phyloP scores from a whole-genome alignment of 2,888 invertebrate species.

The Lymantria dispar region DNA sequence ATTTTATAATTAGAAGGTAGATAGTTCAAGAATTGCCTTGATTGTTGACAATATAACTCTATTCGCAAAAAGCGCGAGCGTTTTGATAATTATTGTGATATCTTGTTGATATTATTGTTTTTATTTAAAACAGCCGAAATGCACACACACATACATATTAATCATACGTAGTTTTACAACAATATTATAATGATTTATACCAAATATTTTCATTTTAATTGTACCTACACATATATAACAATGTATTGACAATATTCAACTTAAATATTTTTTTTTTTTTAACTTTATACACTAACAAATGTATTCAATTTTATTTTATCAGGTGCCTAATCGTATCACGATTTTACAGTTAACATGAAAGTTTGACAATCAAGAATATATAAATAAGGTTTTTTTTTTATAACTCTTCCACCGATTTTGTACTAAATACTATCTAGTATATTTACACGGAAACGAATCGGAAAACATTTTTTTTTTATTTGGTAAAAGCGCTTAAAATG shows the following conservation, averaged over 20 bases:
- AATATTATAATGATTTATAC: neutral
- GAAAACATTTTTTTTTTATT: slow-evolving; percentile 58
- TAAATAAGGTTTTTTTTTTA: slow-evolving; percentile 45
- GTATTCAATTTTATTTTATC: slow-evolving; percentile 11
- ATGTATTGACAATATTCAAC: slow-evolving; percentile 7
- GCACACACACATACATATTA: neutral
- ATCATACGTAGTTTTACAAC: neutral
- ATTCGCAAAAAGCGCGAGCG: neutral
- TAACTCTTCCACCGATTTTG: slow-evolving; percentile 73
- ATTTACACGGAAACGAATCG: slow-evolving; percentile 64
- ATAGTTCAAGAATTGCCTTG: no score
- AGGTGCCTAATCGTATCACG: slow-evolving; percentile 35
- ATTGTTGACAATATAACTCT: no score
- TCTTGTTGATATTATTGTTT: neutral
- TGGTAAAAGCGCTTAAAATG: slow-evolving; percentile 71
- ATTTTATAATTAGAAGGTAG: no score
- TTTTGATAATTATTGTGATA: neutral
- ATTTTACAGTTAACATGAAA: slow-evolving; percentile 23
- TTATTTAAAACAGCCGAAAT: neutral
- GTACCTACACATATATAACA: slow-evolving; percentile 9
- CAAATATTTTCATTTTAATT: slow-evolving; percentile 4
- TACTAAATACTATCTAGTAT: slow-evolving; percentile 69
- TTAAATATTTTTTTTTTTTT: slow-evolving; percentile 3
- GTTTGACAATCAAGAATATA: slow-evolving; percentile 38
- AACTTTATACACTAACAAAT: slow-evolving; percentile 11